Evolutionary conservation across 2,113 vertebrate genomes (phyloP), one percentile per base, ranked within the genome.

Genomic region (Hemibagrus wyckioides): DNA sequence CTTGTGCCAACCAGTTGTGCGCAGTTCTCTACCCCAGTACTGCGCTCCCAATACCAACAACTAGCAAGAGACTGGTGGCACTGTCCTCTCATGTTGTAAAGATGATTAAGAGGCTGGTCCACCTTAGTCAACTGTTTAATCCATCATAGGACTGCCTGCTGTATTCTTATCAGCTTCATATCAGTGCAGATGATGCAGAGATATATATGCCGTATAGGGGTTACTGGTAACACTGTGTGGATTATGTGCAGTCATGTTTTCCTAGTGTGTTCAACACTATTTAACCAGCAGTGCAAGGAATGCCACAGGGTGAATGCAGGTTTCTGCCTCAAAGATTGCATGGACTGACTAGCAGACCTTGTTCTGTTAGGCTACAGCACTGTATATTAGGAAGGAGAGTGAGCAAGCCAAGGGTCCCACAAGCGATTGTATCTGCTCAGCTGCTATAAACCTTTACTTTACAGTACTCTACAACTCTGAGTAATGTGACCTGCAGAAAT

Each of bases 141-240:
- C 14, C 25, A 52, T 52, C 14, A 54, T 19, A 14, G 25, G 41
- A 76, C 25, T 30, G 17, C 50, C 76, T 79, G 50, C 77, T 80
- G 77, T 80, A 56, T 80, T 80, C 50, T 36, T 57, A 36, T 80
- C 50, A 33, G 52, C 75, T 57, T 3, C 4, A 36, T 79, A 33
- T 36, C 17, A 5, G 15, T 56, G 76, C 56, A 9, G 11, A 56
- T 23, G 50, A 10, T 56, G 2, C n/a, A 30, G 50, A 30, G 4
- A 36, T 52, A 19, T 13, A 48, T 48, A 44, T 28, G 17, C n/a
- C 36, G 30, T 57, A 30, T 56, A 57, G 52, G 52, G 8, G 36
- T 80, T 80, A 80, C 77, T 36, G 77, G 52, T 56, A 80, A 80
- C n/a, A 80, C 30, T 80, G n/a, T 36, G 52, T 48, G 25, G 50